Evolutionary conservation across 2,888 invertebrate species (phyloP).

Genomic region (Troides aeacus): DNA sequence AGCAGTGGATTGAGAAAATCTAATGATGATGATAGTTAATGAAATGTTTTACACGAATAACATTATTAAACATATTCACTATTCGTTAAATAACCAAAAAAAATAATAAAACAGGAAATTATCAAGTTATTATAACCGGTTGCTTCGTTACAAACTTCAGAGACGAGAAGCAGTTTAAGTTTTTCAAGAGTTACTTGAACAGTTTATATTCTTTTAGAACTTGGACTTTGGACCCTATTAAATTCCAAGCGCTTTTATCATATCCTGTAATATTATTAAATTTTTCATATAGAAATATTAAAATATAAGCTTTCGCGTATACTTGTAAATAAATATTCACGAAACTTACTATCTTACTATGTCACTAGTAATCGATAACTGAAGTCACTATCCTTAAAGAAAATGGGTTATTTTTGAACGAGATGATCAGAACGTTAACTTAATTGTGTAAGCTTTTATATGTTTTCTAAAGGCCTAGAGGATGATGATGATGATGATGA

Average conservation of each 20-base stretch:
- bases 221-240: conserved; percentile 2
- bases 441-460: too few relatives aligned
- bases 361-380: too few relatives aligned
- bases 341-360: too few relatives aligned
- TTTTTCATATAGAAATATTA: background rate
- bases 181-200: conserved; percentile 9
- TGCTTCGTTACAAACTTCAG: background rate
- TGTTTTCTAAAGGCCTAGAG: too few relatives aligned
- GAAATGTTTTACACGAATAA: background rate
- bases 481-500: too few relatives aligned
- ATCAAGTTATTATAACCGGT: background rate
- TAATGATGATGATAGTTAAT: background rate
- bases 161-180: background rate
- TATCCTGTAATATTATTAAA: background rate
- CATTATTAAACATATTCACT: background rate
- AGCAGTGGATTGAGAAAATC: too few relatives aligned
- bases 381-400: too few relatives aligned
- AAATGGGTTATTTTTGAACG: too few relatives aligned
- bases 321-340: too few relatives aligned
- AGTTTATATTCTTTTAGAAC: conserved; percentile 14
- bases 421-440: too few relatives aligned
- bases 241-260: conserved; percentile 1
- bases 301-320: too few relatives aligned
- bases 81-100: too few relatives aligned
- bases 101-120: background rate